Evolutionary conservation across 1,140 invertebrate species (phyloP), one percentile per base, ranked within the genome.

Genomic region (Euwallacea fornicatus): DNA sequence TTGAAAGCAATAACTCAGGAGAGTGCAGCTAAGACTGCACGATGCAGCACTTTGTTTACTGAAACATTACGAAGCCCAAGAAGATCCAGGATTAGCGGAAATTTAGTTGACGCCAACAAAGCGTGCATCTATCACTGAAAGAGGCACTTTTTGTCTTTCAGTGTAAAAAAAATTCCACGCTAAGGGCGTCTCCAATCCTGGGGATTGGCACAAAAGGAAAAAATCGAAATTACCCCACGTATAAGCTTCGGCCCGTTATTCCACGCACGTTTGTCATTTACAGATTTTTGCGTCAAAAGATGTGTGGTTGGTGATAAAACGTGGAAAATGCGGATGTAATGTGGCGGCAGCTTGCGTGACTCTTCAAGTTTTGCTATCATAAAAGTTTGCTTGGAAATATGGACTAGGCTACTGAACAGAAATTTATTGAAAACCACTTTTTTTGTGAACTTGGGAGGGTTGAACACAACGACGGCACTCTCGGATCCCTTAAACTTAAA

Each of bases 211-310:
- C 4, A 4, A 4, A 33, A 33, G 21, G 21, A 33, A 33, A 33
- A 50, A 11, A 50, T 56, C 42, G 41, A 55, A n/a, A 55, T 55
- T 41, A 66, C 42, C 50, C 64, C 42, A n/a, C 11, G 13, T 66
- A 33, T 33, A 66, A 66, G 42, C 50, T 43, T 13, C 13, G n/a
- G 42, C 21, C 42, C 41, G 21, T 56, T 21, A 66, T 66, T 66
- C 64, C 41, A 13, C 13, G 56, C 64, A 66, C 53, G 64, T 66
- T 55, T 66, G 64, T 56, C 64, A 66, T 66, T 64, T 66, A 56
- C 53, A 16, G 64, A 66, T 66, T 54, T 66, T 66, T 56, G 42
- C 53, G 50, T 53, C n/a, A 64, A 53, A 44, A 21, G 16, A 64
- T 64, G 33, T 64, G 2, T 50, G 46, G 15, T 53, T 50, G 21